Evolutionary conservation across 2,888 invertebrate genomes (phyloP), one percentile per base, ranked within the genome.

Genomic region (Trichogramma evanescens): DNA sequence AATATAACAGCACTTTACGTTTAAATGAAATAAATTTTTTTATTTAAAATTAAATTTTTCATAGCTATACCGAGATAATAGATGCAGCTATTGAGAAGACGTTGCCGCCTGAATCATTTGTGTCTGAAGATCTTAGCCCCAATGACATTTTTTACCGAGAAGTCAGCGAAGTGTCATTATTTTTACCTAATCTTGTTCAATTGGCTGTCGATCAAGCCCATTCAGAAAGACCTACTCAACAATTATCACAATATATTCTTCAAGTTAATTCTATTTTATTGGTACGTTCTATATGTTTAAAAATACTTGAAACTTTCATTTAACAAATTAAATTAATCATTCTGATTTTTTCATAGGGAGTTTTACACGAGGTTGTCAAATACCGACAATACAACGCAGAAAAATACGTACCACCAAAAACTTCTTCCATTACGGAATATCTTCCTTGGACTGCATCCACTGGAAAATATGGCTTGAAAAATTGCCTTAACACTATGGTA

Each of bases 71-170:
- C 3, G 75, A 76, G 40, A 71, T 74, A 42, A 63, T 76, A 10
- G 74, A 75, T 48, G 50, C 63, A 1, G 67, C 71, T 7, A 73
- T 77, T 39, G 71, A 71, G 45, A 66, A 72, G 60, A 75, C 72
- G 4, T 60, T 76, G 42, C 69, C 49, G 7, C 68, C 72, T 0
- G 74, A 77, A 43, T 61, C 69, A n/a, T 69, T 65, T 41, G 65
- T 74, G 0, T 75, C 75, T 0, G 72, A 74, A 4, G 74, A 75
- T 56, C 77, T 90, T n/a, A 87, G 87, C 0, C 77, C 83, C 4
- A 87, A 88, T 67, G 91, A 91, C 76, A 74, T 90, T 49, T 91
- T 91, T 76, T 91, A 86, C 74, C 84, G 89, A 50, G 84, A 86
- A 79, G 81, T 88, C 5, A 86, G 86, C 48, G 81, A 82, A 58